A percentile compares a stretch with the other conserved stretches of the same genome.
Conservation (phyloP, 92 coral and sea anemone genomes). For the Epizoanthus fatuus region DNA sequence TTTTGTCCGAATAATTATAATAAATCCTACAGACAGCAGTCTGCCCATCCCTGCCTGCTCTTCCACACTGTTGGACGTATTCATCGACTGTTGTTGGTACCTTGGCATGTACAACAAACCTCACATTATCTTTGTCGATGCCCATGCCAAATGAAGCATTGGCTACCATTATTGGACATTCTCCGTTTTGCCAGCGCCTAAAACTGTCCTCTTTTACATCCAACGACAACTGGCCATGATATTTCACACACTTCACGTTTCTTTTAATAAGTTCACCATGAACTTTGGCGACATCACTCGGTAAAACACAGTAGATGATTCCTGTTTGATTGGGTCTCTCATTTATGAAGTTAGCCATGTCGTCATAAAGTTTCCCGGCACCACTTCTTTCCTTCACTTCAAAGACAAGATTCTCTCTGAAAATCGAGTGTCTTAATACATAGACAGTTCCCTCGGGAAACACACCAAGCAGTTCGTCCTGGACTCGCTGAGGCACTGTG, state of each 20-base stretch:
- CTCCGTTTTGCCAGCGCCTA: slow-evolving; percentile 9
- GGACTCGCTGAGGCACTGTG: slow-evolving; percentile 24
- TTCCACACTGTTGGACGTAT: slow-evolving; percentile 41
- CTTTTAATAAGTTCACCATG: slow-evolving; percentile 10
- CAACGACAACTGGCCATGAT: slow-evolving; percentile 29
- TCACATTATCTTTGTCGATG: slow-evolving; percentile 10
- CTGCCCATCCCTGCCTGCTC: slow-evolving; percentile 37
- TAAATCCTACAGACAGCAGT: slow-evolving; percentile 23
- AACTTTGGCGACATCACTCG: slow-evolving; percentile 12
- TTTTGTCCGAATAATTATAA: slow-evolving; percentile 33
- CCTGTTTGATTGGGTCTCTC: background rate
- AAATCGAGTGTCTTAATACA: slow-evolving; percentile 1
- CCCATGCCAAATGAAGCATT: slow-evolving; percentile 50
- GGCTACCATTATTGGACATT: slow-evolving; percentile 13
- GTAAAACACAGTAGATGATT: slow-evolving; percentile 8
- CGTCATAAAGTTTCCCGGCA: background rate
- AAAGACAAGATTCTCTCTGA: background rate
- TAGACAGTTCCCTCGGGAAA: background rate
- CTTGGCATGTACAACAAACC: slow-evolving; percentile 22
- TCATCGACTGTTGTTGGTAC: slow-evolving; percentile 36
- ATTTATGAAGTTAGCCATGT: background rate
- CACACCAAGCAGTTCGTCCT: background rate
- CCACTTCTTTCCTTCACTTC: background rate
- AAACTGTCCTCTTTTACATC: slow-evolving; percentile 27
- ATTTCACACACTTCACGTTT: slow-evolving; percentile 4